Percentiles rank a stretch among this genome's conserved stretches.
These are phyloP conservation scores for Protomyctophum bolini DNA, from an alignment of 2,113 vertebrate genomes.

Conservation along the genomic window DNA sequence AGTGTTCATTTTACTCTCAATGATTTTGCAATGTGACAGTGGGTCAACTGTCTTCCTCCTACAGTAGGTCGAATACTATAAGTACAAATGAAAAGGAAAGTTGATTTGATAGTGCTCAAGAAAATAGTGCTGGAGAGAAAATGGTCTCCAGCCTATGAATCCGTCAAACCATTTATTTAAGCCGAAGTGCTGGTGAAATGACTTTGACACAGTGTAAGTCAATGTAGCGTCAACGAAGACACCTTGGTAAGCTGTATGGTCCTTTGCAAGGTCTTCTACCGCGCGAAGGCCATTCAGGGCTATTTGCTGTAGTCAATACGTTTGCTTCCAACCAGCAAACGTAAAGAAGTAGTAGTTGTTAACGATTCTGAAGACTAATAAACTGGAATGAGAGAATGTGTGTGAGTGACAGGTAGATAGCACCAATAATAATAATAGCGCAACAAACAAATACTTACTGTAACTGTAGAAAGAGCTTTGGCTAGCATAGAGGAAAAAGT, in stretches of 20 bases:
- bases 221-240: slow-evolving; percentile 33
- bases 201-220: slow-evolving; percentile 36
- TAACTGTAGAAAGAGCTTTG: slow-evolving; percentile 10
- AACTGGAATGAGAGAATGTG: slow-evolving; percentile 52
- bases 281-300: slow-evolving; percentile 36
- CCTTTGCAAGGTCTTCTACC: slow-evolving; percentile 22
- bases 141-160: background rate
- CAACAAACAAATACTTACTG: background rate
- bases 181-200: slow-evolving; percentile 22
- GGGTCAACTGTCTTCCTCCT: slow-evolving; percentile 21
- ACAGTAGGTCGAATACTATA: background rate
- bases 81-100: background rate
- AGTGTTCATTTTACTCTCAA: slow-evolving; percentile 8
- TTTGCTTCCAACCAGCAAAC: slow-evolving; percentile 77
- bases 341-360: slow-evolving; percentile 66
- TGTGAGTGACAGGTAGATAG: slow-evolving; percentile 35
- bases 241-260: slow-evolving; percentile 35
- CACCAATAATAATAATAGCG: slow-evolving; percentile 1
- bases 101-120: background rate
- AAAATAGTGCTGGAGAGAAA: background rate
- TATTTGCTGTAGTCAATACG: slow-evolving; percentile 81
- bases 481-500: background rate
- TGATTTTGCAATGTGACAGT: slow-evolving; percentile 16
- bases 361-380: slow-evolving; percentile 75
- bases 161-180: background rate